Percentiles rank a stretch among this genome's conserved stretches.
Evolutionary conservation across 2,113 vertebrate species (phyloP).

Genomic region (Alouatta palliata): DNA sequence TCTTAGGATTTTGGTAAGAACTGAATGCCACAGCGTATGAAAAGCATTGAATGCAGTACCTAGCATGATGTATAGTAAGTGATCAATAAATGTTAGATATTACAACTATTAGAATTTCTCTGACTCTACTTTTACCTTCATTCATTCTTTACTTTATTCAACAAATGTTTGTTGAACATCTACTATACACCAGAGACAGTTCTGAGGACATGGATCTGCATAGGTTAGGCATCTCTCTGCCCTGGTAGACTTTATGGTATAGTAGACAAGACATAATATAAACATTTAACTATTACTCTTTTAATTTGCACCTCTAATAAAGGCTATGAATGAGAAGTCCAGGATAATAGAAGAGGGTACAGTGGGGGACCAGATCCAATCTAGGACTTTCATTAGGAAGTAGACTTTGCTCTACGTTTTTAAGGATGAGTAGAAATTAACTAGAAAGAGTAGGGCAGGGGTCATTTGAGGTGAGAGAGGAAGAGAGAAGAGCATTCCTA

Average conservation of each 20-base stretch:
- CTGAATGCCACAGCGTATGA: neutral
- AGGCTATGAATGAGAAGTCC: neutral
- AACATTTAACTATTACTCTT: neutral
- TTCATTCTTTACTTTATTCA: constrained; percentile 25
- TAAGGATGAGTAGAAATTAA: constrained; percentile 26
- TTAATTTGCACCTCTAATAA: constrained; percentile 8
- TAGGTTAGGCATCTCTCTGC: neutral
- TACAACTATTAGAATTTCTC: neutral
- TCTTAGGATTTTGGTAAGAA: neutral
- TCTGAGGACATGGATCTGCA: neutral
- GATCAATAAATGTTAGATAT: neutral
- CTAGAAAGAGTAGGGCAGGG: neutral
- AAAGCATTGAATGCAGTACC: neutral
- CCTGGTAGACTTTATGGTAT: neutral
- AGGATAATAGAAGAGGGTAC: neutral
- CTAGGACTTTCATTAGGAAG: neutral
- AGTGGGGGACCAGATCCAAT: neutral
- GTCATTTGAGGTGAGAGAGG: neutral
- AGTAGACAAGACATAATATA: neutral
- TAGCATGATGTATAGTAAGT: neutral
- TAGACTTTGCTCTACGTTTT: neutral
- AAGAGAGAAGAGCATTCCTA: neutral
- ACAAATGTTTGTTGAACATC: neutral
- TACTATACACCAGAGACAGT: neutral
- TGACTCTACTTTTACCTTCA: neutral